These are phyloP conservation scores for Eilema depressum DNA, from an alignment of 2,888 invertebrate genomes.

Conservation along the genomic window DNA sequence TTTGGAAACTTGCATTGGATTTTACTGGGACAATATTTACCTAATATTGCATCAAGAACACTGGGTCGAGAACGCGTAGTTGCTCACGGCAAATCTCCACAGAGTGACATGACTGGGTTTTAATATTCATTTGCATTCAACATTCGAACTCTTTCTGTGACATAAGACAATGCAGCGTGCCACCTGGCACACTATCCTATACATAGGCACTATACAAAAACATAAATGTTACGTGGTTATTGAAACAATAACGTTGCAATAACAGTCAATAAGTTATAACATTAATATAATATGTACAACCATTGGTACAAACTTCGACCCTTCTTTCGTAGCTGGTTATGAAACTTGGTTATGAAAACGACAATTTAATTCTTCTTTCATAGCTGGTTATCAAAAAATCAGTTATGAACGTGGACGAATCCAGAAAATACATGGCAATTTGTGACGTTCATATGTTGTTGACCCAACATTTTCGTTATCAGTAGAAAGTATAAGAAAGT, in stretches of 20 bases:
- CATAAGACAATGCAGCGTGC: conserved; percentile 60
- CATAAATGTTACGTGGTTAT: neutral
- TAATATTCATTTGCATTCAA: conserved; percentile 73
- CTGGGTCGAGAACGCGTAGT: conserved; percentile 6
- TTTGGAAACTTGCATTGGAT: neutral
- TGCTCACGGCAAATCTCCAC: conserved; percentile 26
- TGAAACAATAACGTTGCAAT: conserved; percentile 1
- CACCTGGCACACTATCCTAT: conserved; percentile 33
- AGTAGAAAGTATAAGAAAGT: too few species aligned
- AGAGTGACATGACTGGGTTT: conserved; percentile 58
- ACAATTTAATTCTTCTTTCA: too few species aligned
- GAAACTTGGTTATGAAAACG: too few species aligned
- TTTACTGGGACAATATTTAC: neutral
- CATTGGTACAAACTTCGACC: too few species aligned
- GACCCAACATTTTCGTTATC: neutral
- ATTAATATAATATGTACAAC: too few species aligned
- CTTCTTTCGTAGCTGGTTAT: too few species aligned
- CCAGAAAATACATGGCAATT: neutral
- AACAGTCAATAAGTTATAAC: too few species aligned
- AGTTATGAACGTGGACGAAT: neutral
- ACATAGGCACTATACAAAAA: neutral
- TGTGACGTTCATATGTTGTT: neutral
- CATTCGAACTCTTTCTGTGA: conserved; percentile 63
- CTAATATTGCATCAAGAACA: neutral
- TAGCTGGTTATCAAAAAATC: too few species aligned